These are phyloP conservation scores for Petroica traversi DNA, from an alignment of 2,113 vertebrate genomes.

Conservation along the genomic window DNA sequence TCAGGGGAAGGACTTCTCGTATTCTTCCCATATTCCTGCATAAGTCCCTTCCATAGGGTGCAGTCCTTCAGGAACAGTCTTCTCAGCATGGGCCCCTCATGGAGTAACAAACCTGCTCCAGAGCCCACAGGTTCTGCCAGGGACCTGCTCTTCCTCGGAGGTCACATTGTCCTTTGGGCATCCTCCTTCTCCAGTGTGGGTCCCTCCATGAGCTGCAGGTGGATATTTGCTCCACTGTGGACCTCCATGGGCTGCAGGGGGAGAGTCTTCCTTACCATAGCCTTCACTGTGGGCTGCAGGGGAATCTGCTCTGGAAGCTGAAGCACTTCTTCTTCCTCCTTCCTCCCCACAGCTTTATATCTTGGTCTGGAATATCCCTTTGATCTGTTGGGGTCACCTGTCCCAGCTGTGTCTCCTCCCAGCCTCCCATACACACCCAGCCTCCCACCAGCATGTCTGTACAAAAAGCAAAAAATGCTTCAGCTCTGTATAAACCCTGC, in stretches of 20 bases:
- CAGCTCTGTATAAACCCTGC: not conserved
- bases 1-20: not conserved
- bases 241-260: not conserved
- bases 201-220: not conserved
- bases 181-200: not conserved
- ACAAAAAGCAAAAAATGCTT: not conserved
- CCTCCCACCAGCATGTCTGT: accelerated
- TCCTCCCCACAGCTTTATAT: not conserved
- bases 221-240: not conserved
- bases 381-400: not conserved
- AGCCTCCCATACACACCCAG: too few species aligned
- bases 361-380: not conserved
- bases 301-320: not conserved
- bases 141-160: not conserved
- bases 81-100: not conserved
- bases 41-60: not conserved
- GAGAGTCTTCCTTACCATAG: not conserved
- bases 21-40: not conserved
- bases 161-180: not conserved
- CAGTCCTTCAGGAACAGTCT: not conserved
- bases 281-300: not conserved
- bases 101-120: too few species aligned
- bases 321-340: not conserved
- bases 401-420: not conserved
- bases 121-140: too few species aligned